Conservation (phyloP, 2,888 invertebrate species). For the Calameuta pallipes region DNA sequence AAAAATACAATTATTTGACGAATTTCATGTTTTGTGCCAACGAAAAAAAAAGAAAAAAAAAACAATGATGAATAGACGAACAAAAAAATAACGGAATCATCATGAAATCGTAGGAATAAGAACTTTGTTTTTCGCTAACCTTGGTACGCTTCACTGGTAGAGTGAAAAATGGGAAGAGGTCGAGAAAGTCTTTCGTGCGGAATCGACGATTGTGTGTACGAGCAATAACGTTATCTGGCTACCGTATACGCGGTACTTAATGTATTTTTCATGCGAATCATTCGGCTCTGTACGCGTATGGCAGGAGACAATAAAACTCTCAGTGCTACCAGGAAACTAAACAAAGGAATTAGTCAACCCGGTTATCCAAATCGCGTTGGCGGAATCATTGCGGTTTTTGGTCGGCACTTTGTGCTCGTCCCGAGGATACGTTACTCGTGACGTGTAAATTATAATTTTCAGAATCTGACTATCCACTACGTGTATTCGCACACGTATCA, state of each 20-base stretch:
- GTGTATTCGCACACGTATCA: no score
- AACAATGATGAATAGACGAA: no score
- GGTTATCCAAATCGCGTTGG: slow-evolving; percentile 30
- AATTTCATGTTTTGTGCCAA: no score
- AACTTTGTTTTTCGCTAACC: neutral
- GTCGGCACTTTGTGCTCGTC: neutral
- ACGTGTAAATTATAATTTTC: neutral
- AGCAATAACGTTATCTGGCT: neutral
- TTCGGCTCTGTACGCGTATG: no score
- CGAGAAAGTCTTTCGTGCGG: slow-evolving; percentile 1
- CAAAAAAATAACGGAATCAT: no score
- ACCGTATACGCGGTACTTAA: no score
- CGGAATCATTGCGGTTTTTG: slow-evolving; percentile 25
- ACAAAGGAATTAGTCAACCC: slow-evolving; percentile 28
- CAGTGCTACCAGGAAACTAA: slow-evolving; percentile 26
- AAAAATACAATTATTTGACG: no score
- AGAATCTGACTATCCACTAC: neutral
- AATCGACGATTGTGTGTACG: neutral
- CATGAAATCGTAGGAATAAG: no score
- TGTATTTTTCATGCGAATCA: no score
- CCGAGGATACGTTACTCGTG: no score
- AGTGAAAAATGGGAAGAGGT: neutral
- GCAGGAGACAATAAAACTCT: neutral
- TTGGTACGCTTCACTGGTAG: slow-evolving; percentile 1
- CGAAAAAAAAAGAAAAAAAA: no score